phyloP scores from a whole-genome alignment of 2,113 vertebrate species.

The Tragelaphus buxtoni region DNA sequence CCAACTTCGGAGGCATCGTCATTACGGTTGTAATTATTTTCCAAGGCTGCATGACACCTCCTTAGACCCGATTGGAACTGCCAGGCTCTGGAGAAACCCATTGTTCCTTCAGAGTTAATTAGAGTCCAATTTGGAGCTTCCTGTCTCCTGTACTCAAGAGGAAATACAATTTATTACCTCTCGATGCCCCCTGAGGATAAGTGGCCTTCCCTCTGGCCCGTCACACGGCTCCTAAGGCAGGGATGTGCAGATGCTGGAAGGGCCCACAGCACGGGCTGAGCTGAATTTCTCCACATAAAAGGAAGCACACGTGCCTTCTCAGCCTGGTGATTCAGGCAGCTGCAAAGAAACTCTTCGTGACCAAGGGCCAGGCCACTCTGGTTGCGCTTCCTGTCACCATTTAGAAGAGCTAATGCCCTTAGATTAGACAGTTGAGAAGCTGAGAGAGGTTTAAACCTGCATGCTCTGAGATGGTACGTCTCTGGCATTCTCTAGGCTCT shows the following conservation, averaged over 20 bases:
- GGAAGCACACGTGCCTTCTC: background rate
- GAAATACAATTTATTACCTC: conserved; percentile 47
- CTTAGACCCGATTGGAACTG: background rate
- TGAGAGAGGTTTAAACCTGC: background rate
- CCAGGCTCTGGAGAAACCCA: conserved; percentile 38
- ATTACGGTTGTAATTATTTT: conserved; percentile 46
- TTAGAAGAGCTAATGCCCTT: background rate
- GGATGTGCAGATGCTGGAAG: background rate
- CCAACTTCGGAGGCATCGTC: background rate
- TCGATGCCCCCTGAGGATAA: conserved; percentile 25
- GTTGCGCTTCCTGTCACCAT: too few species aligned
- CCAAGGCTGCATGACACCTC: conserved; percentile 36
- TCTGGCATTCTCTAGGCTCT: background rate
- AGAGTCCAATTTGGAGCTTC: conserved; percentile 65
- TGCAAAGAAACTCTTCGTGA: background rate
- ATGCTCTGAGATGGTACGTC: background rate
- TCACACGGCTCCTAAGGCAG: background rate
- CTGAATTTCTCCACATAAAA: background rate
- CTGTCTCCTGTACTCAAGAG: conserved; percentile 40
- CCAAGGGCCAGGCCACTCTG: background rate
- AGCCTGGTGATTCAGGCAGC: background rate
- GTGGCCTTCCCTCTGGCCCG: background rate
- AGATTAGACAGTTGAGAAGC: background rate
- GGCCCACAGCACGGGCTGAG: background rate
- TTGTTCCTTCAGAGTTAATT: conserved; percentile 60